Conservation (phyloP, 1,140 invertebrate species). For the Drosophila prosaltans region DNA sequence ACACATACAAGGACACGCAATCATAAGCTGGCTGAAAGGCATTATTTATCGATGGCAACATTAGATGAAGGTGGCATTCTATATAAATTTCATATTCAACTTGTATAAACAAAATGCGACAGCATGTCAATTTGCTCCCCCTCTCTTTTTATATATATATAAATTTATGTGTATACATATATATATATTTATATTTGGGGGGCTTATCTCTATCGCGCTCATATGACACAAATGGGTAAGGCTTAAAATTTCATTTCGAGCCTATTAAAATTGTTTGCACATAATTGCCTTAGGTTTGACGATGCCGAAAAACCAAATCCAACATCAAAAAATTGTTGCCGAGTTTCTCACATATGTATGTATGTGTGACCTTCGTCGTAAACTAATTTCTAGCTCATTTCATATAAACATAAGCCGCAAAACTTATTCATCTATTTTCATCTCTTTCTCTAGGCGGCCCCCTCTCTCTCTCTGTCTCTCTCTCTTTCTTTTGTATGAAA, state of each 20-base stretch:
- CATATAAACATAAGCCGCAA: constrained; percentile 31
- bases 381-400: constrained; percentile 79
- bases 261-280: constrained; percentile 65
- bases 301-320: background rate
- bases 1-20: constrained; percentile 38
- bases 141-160: constrained; percentile 22
- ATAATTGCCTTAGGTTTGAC: constrained; percentile 29
- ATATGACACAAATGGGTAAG: constrained; percentile 49
- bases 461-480: background rate
- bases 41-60: constrained; percentile 73
- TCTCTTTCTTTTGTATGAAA: constrained; percentile 14
- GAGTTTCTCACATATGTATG: constrained; percentile 1
- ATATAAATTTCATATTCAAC: constrained; percentile 66
- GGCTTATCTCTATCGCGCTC: constrained; percentile 46
- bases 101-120: constrained; percentile 70
- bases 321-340: constrained; percentile 30
- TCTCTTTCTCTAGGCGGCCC: no score
- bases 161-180: constrained; percentile 3
- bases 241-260: constrained; percentile 65
- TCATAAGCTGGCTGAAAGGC: constrained; percentile 48
- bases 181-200: background rate
- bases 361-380: constrained; percentile 60
- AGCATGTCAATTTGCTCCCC: constrained; percentile 57
- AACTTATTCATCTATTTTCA: constrained; percentile 11
- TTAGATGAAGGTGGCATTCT: constrained; percentile 7